Percentiles rank a stretch among this genome's conserved stretches.
phyloP scores from a whole-genome alignment of 2,888 invertebrate species.

The Drosophila mimetica region DNA sequence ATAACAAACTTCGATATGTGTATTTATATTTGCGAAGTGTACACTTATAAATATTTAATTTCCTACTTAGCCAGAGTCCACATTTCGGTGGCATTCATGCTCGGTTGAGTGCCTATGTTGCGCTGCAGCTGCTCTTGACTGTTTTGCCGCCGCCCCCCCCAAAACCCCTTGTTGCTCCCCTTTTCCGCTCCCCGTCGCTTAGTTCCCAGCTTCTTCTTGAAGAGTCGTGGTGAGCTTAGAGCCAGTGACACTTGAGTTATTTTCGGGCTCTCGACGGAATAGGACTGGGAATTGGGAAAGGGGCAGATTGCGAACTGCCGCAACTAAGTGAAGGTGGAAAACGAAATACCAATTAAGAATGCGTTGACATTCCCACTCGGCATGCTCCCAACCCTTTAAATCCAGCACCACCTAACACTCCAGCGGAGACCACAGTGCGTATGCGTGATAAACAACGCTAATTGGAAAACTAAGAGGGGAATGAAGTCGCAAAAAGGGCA shows the following conservation, averaged over 20 bases:
- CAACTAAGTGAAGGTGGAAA: conserved; percentile 63
- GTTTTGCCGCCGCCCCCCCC: conserved; percentile 5
- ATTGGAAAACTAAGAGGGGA: conserved; percentile 53
- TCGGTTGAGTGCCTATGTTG: conserved; percentile 22
- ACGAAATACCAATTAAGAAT: conserved; percentile 71
- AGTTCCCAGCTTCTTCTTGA: conserved; percentile 27
- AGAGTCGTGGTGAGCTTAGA: conserved; percentile 28
- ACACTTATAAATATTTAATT: not conserved
- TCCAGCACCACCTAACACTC: conserved; percentile 10
- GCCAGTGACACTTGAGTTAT: conserved; percentile 69
- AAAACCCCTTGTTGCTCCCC: not conserved
- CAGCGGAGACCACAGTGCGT: conserved; percentile 59
- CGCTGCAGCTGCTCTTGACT: conserved; percentile 33
- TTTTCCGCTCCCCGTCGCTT: conserved; percentile 1
- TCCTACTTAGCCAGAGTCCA: not conserved
- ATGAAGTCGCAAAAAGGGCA: not conserved
- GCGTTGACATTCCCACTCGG: conserved; percentile 55
- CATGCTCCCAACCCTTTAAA: not conserved
- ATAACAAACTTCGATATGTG: not conserved
- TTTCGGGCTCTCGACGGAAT: conserved; percentile 49
- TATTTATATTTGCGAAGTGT: not conserved
- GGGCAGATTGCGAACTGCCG: conserved; percentile 38
- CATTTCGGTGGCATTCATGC: conserved; percentile 5
- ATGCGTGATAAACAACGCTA: conserved; percentile 74
- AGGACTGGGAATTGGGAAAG: conserved; percentile 24